Percentiles rank a stretch among this genome's conserved stretches.
Conservation (phyloP, 37 sponge, comb jelly and placozoan species). For the Aplysina aerophoba region DNA sequence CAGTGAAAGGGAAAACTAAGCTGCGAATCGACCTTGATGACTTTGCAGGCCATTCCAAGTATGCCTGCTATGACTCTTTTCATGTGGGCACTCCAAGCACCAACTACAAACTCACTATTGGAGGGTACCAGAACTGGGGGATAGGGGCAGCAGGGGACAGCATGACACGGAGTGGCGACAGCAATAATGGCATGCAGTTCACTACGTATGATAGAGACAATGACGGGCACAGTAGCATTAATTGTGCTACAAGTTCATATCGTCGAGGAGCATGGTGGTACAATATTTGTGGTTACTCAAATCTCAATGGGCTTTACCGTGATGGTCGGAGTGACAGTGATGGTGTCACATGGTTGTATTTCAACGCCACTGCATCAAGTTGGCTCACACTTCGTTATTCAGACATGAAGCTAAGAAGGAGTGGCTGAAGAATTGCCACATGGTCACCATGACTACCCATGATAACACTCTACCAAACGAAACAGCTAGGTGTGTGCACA, state of each 20-base stretch:
- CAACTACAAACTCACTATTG: conserved; percentile 14
- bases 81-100: neutral
- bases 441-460: no score
- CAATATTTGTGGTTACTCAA: neutral
- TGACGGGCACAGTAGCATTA: neutral
- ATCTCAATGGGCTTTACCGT: neutral
- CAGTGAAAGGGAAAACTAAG: neutral
- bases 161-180: neutral
- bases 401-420: conserved; percentile 20
- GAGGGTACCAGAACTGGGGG: neutral
- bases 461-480: no score
- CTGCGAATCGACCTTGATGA: conserved; percentile 16
- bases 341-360: neutral
- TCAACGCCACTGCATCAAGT: neutral
- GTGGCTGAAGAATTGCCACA: neutral
- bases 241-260: conserved; percentile 1
- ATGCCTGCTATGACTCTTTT: conserved; percentile 22
- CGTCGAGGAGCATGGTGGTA: conserved; percentile 30
- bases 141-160: neutral
- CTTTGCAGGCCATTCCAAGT: conserved; percentile 4
- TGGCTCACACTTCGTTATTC: neutral
- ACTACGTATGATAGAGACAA: conserved; percentile 31
- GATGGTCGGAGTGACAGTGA: neutral
- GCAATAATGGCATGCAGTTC: conserved; percentile 3
- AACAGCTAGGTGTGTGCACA: no score